Conservation (phyloP, 2,113 vertebrate species). For the Ellobius talpinus region DNA sequence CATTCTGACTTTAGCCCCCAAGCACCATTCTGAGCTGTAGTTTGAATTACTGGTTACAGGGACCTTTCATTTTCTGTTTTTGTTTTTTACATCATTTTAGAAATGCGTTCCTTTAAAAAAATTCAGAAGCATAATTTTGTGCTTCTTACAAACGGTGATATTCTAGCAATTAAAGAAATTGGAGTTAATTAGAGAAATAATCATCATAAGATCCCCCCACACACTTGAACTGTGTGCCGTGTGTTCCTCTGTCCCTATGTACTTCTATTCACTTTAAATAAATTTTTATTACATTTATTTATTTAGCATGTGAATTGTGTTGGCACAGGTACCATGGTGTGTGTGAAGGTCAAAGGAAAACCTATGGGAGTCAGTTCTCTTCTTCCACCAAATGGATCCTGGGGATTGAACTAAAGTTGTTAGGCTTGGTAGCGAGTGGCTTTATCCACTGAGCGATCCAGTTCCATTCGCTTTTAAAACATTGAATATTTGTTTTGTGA, state of each 20-base stretch:
- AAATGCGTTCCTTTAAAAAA: constrained; percentile 13
- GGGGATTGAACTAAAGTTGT: background rate
- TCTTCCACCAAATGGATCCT: background rate
- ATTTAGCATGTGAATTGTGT: background rate
- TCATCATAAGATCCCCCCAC: background rate
- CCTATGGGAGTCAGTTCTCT: background rate
- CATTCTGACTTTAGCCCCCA: constrained; percentile 14
- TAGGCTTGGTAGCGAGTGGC: background rate
- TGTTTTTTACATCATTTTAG: constrained; percentile 40
- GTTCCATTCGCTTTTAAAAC: background rate
- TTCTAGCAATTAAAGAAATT: constrained; percentile 26
- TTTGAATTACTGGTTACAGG: constrained; percentile 25
- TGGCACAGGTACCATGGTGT: background rate
- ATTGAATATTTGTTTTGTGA: constrained; percentile 8
- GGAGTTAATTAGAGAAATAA: constrained; percentile 52
- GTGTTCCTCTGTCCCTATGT: constrained; percentile 28
- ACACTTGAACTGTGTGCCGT: background rate
- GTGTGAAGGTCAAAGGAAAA: background rate
- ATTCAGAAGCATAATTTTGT: constrained; percentile 21
- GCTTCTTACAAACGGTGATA: constrained; percentile 23
- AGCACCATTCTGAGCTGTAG: constrained; percentile 19
- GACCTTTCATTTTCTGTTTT: constrained; percentile 48
- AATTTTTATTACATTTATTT: background rate
- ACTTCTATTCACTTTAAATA: background rate
- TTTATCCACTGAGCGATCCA: background rate